A percentile compares a stretch with the other conserved stretches of the same genome.
These are phyloP conservation scores for Rhabdornis inornatus DNA, from an alignment of 2,113 vertebrate species.

Conservation along the genomic window DNA sequence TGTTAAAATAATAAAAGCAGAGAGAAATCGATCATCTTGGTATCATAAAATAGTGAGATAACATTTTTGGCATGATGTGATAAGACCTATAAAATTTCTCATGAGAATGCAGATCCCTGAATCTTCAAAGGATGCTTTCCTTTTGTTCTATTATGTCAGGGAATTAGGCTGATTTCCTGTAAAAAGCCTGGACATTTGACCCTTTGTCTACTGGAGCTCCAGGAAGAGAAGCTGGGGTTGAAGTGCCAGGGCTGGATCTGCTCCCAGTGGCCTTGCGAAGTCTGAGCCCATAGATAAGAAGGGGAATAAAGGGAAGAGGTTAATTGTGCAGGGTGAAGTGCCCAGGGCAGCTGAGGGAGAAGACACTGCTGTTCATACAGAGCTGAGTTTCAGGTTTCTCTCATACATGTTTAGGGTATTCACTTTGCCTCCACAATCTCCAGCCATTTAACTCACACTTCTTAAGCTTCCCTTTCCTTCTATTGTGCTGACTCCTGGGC, in stretches of 20 bases:
- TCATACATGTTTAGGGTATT: neutral
- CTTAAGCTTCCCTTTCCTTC: neutral
- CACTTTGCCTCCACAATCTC: neutral
- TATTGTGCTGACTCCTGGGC: neutral
- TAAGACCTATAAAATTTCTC: neutral
- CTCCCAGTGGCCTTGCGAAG: neutral
- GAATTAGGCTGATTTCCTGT: neutral
- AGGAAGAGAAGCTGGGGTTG: neutral
- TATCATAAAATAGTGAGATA: neutral
- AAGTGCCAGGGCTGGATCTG: neutral
- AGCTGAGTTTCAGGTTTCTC: neutral
- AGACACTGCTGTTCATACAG: neutral
- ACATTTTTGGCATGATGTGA: neutral
- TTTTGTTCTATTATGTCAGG: neutral
- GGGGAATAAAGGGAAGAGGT: neutral
- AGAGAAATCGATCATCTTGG: neutral
- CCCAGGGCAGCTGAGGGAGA: neutral
- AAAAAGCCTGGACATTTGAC: neutral
- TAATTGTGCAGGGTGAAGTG: neutral
- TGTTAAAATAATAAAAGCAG: neutral
- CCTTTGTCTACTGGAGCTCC: neutral
- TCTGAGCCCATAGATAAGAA: neutral
- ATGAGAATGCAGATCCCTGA: accelerated
- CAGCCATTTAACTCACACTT: neutral
- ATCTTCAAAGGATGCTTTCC: accelerated